Evolutionary conservation across 2,888 invertebrate species (phyloP), one percentile per base, ranked within the genome.

Genomic region (Elysia crispata): DNA sequence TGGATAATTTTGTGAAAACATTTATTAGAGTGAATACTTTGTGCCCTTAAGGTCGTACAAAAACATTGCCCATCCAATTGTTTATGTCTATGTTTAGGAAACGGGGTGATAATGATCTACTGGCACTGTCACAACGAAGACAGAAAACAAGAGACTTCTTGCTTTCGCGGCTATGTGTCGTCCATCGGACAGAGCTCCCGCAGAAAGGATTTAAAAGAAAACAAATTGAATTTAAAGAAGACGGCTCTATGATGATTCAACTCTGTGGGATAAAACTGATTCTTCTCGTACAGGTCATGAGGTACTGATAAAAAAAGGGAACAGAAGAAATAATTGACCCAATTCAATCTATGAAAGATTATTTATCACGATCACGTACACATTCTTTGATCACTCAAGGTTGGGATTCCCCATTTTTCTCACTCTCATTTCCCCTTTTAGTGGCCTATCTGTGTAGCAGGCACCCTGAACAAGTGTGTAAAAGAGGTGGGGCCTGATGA

Each of bases 61-160:
- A 54, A 54, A 54, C 20, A 54, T 20, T 54, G 20, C 54, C 54
- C 13, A 54, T 54, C 20, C 54, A 54, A 54, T 54, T 54, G 54
- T 54, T 54, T 54, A 54, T 54, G 54, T 54, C 54, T 54, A 54
- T 54, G 54, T 54, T 54, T 54, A 54, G 54, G 54, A 54, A 54
- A 15, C 20, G 54, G 54, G 54, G 54, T 54, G 13, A 54, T 20
- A 54, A 54, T 20, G 54, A 54, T 54, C 54, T 54, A 15, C 20
- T n/a, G n/a, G n/a, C n/a, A n/a, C n/a, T n/a, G n/a, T n/a, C n/a
- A n/a, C n/a, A n/a, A n/a, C n/a, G n/a, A 15, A 54, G 13, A 54
- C 54, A 54, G 54, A 54, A 54, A 54, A 20, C 54, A 54, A 54
- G 13, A 54, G 13, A 54, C 54, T 54, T 15, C 54, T 54, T 54